A percentile compares a stretch with the other conserved stretches of the same genome.
Evolutionary conservation across 2,113 vertebrate genomes (phyloP).

Genomic region (Aptenodytes forsteri): DNA sequence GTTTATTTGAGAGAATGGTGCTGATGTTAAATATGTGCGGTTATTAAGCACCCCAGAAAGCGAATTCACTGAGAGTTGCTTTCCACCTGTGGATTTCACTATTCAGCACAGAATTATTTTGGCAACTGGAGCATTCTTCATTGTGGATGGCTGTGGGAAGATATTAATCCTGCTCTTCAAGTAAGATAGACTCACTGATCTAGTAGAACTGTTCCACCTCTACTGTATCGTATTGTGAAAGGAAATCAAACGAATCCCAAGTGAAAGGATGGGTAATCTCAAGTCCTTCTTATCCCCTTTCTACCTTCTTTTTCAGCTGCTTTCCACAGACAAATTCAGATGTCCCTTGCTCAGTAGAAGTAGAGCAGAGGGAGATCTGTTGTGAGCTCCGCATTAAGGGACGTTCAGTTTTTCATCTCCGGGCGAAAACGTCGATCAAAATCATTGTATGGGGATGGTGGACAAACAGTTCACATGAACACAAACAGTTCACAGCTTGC

Average conservation of each 20-base stretch:
- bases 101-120: slow-evolving; percentile 45
- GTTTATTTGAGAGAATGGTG: background rate
- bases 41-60: slow-evolving; percentile 22
- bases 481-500: background rate
- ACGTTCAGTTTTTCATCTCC: background rate
- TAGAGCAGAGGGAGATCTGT: background rate
- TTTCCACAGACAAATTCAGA: background rate
- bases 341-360: background rate
- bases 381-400: background rate
- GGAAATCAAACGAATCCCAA: background rate
- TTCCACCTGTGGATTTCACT: slow-evolving; percentile 50
- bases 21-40: background rate
- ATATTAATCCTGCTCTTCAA: slow-evolving; percentile 43
- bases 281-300: background rate
- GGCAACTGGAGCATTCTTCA: slow-evolving; percentile 40
- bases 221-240: background rate
- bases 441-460: background rate
- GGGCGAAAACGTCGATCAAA: background rate
- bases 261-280: background rate
- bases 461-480: background rate
- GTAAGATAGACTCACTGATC: background rate
- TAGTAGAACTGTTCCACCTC: background rate
- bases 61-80: background rate
- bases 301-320: background rate
- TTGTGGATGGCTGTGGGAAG: slow-evolving; percentile 53